Conservation (phyloP, 2,797 vertebrate species). For the Pangasius sanitwongsei region DNA sequence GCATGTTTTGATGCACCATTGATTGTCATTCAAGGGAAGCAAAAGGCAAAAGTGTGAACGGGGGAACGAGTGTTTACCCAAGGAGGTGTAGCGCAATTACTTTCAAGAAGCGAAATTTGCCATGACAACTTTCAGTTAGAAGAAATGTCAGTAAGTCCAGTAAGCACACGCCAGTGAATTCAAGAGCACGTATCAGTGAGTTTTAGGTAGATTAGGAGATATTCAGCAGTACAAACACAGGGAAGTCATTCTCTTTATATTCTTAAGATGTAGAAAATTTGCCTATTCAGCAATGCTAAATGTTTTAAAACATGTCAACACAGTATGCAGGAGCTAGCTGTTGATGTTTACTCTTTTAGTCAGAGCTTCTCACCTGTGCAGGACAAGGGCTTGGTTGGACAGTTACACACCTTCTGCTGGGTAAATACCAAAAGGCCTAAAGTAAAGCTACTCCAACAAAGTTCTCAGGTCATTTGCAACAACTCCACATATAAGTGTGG, state of each 20-base stretch:
- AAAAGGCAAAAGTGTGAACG: conserved; percentile 45
- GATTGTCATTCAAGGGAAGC: conserved; percentile 33
- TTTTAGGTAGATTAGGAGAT: conserved; percentile 4
- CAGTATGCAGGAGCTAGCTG: conserved; percentile 6
- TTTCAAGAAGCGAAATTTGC: conserved; percentile 32
- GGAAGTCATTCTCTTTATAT: neutral
- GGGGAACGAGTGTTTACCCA: conserved; percentile 65
- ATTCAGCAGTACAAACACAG: conserved; percentile 6
- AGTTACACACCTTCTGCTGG: conserved; percentile 69
- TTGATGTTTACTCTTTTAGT: conserved; percentile 65
- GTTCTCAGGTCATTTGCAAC: conserved; percentile 47
- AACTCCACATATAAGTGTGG: conserved; percentile 60
- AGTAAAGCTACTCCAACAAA: conserved; percentile 57
- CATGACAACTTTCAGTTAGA: conserved; percentile 30
- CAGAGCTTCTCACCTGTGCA: conserved; percentile 65
- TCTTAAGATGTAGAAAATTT: neutral
- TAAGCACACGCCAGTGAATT: conserved; percentile 23
- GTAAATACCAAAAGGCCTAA: conserved; percentile 59
- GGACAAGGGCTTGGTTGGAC: conserved; percentile 54
- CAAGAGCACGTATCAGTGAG: neutral
- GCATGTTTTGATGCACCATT: conserved; percentile 47
- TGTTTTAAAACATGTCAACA: neutral
- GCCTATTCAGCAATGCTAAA: neutral
- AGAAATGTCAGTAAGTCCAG: conserved; percentile 19
- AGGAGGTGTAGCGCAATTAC: conserved; percentile 52